Conservation (phyloP, 2,888 invertebrate species). For the Leuctra nigra region DNA sequence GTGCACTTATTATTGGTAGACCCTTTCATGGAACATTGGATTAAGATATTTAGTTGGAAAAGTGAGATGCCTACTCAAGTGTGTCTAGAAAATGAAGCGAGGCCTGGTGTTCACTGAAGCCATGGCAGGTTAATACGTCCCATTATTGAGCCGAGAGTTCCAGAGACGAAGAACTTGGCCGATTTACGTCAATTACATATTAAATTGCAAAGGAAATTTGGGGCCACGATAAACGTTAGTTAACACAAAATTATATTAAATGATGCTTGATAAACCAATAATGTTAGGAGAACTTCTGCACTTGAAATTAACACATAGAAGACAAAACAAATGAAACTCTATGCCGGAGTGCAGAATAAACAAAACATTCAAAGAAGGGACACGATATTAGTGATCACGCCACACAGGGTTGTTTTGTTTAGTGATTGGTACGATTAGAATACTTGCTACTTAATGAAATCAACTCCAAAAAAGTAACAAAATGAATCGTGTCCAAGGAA, state of each 20-base stretch:
- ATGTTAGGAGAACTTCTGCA: too few relatives aligned
- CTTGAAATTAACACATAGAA: too few relatives aligned
- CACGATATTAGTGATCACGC: too few relatives aligned
- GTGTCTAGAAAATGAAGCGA: conserved; percentile 22
- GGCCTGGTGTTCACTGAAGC: conserved; percentile 29
- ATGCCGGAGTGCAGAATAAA: too few relatives aligned
- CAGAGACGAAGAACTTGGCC: conserved; percentile 8
- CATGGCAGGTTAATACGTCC: too few relatives aligned
- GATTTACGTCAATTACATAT: neutral
- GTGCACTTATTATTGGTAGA: too few relatives aligned
- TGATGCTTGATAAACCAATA: neutral
- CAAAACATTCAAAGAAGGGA: too few relatives aligned
- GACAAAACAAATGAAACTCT: too few relatives aligned
- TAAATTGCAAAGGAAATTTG: conserved; percentile 1
- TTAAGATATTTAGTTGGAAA: too few relatives aligned
- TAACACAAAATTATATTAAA: conserved; percentile 1
- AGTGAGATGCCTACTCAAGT: too few relatives aligned
- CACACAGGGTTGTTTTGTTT: neutral
- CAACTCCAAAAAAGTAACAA: conserved; percentile 19
- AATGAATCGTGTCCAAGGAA: conserved; percentile 15
- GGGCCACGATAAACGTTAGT: conserved; percentile 8
- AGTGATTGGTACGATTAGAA: neutral
- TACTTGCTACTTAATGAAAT: conserved; percentile 4
- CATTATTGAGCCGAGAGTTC: too few relatives aligned
- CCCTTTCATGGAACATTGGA: too few relatives aligned